Evolutionary conservation across 2,113 vertebrate species (phyloP).

Genomic region (Pygoscelis adeliae): DNA sequence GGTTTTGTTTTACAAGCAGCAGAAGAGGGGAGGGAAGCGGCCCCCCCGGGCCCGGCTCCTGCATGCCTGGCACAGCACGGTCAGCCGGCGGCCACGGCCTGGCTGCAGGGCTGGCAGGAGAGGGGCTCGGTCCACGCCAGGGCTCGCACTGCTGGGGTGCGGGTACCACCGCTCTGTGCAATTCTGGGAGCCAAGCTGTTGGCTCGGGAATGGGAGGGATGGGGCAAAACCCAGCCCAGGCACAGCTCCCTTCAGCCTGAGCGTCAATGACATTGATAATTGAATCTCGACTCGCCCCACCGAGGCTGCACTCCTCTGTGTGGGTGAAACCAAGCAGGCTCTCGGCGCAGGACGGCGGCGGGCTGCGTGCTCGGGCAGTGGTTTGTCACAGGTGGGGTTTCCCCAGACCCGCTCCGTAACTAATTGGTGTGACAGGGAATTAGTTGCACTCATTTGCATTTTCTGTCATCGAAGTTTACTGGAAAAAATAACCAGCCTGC

Average conservation of each 20-base stretch:
- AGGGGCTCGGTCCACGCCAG: fast-evolving
- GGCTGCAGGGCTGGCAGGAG: too few species aligned
- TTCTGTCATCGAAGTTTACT: not conserved
- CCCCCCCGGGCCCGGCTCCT: not conserved
- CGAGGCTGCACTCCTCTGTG: fast-evolving
- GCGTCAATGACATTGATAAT: fast-evolving
- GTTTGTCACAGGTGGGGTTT: not conserved
- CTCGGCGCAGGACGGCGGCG: fast-evolving
- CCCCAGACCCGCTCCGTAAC: not conserved
- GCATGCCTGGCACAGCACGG: not conserved
- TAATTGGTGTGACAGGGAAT: not conserved
- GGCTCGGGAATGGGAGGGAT: fast-evolving
- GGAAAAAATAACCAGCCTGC: not conserved
- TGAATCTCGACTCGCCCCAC: fast-evolving
- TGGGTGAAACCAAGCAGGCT: too few species aligned
- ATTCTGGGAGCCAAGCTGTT: fast-evolving
- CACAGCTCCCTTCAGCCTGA: not conserved
- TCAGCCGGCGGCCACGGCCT: fast-evolving
- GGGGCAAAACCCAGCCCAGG: not conserved
- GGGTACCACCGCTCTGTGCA: fast-evolving
- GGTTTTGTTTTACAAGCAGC: conserved; percentile 47
- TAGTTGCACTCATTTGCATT: not conserved
- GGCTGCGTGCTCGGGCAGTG: not conserved
- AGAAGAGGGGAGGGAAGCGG: not conserved
- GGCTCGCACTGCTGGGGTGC: fast-evolving